A percentile compares a stretch with the other conserved stretches of the same genome.
Evolutionary conservation across 2,888 invertebrate genomes (phyloP).

Genomic region (Boloria selene): DNA sequence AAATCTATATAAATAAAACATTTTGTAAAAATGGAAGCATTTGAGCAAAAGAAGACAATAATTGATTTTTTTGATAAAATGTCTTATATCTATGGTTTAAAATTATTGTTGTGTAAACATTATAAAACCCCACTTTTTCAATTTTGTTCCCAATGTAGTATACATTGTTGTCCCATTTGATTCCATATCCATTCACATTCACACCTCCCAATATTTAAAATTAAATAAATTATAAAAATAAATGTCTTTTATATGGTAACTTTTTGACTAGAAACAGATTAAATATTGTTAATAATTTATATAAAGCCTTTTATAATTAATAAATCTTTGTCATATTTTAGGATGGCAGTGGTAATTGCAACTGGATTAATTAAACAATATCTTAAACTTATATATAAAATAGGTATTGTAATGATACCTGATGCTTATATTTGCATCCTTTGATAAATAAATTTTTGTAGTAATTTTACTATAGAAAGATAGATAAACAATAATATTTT

Average conservation of each 20-base stretch:
- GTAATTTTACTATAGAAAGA: conserved; percentile 8
- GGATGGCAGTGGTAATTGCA: conserved; percentile 29
- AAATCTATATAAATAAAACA: conserved; percentile 2
- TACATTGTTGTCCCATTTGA: conserved; percentile 1
- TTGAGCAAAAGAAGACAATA: conserved; percentile 22
- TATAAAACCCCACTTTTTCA: conserved; percentile 25
- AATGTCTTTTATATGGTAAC: conserved; percentile 15
- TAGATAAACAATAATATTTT: no score
- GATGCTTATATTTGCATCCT: conserved; percentile 7
- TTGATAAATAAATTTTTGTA: conserved; percentile 1
- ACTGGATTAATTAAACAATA: conserved; percentile 18
- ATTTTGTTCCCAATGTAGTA: conserved; percentile 29
- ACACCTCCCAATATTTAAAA: conserved; percentile 14
- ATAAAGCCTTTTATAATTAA: conserved; percentile 21
- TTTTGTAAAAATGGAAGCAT: conserved; percentile 27
- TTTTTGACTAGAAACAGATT: conserved; percentile 22
- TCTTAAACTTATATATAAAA: neutral
- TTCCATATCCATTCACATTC: neutral
- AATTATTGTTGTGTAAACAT: conserved; percentile 27
- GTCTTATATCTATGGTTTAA: conserved; percentile 20
- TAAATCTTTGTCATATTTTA: conserved; percentile 19
- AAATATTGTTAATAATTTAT: conserved; percentile 16
- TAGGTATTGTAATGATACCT: neutral
- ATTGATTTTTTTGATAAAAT: neutral
- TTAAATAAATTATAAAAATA: conserved; percentile 17